Conservation (phyloP, 2,888 invertebrate species). For the Stenichneumon culpator region DNA sequence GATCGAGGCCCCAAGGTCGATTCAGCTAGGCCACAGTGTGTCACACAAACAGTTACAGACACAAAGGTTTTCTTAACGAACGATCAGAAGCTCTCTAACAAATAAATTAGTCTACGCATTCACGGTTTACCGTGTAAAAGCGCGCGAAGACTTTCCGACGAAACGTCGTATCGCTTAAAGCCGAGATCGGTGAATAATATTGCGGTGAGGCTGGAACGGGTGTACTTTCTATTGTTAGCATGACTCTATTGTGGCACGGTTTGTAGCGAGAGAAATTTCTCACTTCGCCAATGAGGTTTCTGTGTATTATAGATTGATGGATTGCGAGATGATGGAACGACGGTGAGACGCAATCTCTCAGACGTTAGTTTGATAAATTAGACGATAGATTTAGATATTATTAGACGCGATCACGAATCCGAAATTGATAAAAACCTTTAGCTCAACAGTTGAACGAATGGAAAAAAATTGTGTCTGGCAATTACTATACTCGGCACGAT, state of each 20-base stretch:
- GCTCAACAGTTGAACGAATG: no score
- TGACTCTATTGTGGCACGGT: background rate
- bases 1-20: background rate
- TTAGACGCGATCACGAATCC: no score
- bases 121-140: background rate
- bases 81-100: background rate
- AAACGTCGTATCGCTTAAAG: constrained; percentile 72
- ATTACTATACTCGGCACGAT: no score
- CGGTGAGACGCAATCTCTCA: background rate
- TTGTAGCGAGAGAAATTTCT: constrained; percentile 44
- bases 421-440: no score
- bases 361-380: background rate
- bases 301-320: background rate
- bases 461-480: no score
- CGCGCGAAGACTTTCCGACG: background rate
- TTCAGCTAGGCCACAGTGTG: background rate
- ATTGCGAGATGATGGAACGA: background rate
- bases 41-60: background rate
- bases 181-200: constrained; percentile 78
- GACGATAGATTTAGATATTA: no score
- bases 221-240: constrained; percentile 61
- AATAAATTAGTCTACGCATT: background rate
- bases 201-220: constrained; percentile 79
- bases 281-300: constrained; percentile 47
- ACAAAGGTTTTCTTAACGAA: background rate